phyloP scores from a whole-genome alignment of 2,113 vertebrate species.

The Chrysemys picta region DNA sequence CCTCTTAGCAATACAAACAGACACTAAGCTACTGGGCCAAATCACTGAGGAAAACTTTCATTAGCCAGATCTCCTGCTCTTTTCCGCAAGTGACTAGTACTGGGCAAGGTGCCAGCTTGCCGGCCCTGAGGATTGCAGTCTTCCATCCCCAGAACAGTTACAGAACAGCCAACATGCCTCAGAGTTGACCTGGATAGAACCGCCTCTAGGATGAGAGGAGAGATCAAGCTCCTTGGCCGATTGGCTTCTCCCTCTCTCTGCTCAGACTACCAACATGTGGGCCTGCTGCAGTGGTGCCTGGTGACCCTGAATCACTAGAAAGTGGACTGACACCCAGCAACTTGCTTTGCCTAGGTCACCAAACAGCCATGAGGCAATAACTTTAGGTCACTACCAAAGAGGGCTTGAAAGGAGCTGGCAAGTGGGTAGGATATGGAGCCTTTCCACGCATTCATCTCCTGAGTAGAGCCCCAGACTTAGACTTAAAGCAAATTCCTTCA shows the following conservation, averaged over 20 bases:
- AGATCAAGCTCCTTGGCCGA: background rate
- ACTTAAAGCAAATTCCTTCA: background rate
- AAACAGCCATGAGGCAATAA: background rate
- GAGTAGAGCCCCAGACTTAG: background rate
- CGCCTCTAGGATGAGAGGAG: background rate
- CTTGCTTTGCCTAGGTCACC: background rate
- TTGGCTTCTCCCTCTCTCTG: background rate
- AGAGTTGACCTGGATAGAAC: background rate
- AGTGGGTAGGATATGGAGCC: rapidly evolving
- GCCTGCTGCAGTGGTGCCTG: background rate
- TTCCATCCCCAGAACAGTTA: background rate
- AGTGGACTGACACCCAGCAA: background rate
- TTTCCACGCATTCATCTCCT: background rate
- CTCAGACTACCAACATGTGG: background rate
- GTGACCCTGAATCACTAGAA: background rate
- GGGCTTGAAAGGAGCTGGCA: background rate
- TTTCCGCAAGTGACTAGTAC: background rate
- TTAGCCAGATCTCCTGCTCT: background rate
- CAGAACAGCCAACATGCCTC: background rate
- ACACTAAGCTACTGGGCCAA: background rate
- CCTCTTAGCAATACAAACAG: background rate
- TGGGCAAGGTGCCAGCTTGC: background rate
- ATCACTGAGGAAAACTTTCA: background rate
- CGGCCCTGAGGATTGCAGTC: background rate
- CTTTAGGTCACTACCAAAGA: background rate